Evolutionary conservation across 92 coral and sea anemone species (phyloP), one percentile per base, ranked within the genome.

Genomic region (Galaxea fascicularis): DNA sequence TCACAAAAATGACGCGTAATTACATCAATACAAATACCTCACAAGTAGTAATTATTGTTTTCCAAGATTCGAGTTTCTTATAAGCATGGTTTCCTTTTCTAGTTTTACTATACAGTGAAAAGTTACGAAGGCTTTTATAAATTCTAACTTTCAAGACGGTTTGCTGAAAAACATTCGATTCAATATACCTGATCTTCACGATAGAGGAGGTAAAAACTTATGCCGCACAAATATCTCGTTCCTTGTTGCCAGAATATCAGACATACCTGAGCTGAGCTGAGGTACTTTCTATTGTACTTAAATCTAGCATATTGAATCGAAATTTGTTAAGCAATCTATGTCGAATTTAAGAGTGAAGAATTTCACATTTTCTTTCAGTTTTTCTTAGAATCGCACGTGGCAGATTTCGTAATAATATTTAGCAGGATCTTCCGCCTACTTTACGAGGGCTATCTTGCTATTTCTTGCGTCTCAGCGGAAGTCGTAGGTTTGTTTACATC

Each of bases 401-500:
- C 10, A 20, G 25, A 47, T 78, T 44, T 73, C 45, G 68, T 9
- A 18, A 62, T 16, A 41, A 44, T 22, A 44, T 16, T 6, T 8
- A 60, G 14, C 57, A 57, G 69, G 27, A 60, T 24, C 8, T 26
- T 12, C 8, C 10, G 78, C 25, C 52, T 29, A 44, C 22, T 24
- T 18, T 8, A 39, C 9, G 31, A 14, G 5, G 46, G 15, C 10
- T 60, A 54, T 39, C 45, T 35, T n/a, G 46, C 15, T 0, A 47
- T 63, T 78, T 78, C 72, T 17, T 17, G 25, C 24, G 82, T 62
- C 18, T 63, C 25, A 22, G 31, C 46, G 84, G 84, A 52, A 66
- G 39, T 49, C 74, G 65, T 79, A 62, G 74, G 49, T 82, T 71
- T 82, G 86, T 82, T 71, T 71, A 82, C 86, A 35, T 82, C 72